Percentiles rank a stretch among this genome's conserved stretches.
phyloP scores from a whole-genome alignment of 2,888 invertebrate species.

The Drosophila neutralis region DNA sequence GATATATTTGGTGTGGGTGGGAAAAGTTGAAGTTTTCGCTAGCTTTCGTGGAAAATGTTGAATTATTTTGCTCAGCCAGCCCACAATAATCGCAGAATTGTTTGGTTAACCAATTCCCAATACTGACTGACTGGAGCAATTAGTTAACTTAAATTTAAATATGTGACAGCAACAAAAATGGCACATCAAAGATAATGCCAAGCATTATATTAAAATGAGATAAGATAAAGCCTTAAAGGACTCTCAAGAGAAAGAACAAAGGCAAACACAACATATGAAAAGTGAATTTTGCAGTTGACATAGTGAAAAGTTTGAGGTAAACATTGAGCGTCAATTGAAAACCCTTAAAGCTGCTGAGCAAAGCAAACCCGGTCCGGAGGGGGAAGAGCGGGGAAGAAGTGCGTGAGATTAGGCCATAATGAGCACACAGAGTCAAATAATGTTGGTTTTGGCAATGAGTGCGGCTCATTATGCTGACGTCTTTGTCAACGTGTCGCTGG shows the following conservation, averaged over 20 bases:
- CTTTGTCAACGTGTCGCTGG: slow-evolving; percentile 32
- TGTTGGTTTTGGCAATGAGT: slow-evolving; percentile 56
- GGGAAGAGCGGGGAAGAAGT: not conserved
- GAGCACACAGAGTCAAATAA: slow-evolving; percentile 54
- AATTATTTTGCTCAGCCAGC: not conserved
- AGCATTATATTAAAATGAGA: not conserved
- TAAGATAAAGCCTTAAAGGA: not conserved
- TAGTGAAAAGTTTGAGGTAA: not conserved
- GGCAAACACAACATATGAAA: not conserved
- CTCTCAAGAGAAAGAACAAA: not conserved
- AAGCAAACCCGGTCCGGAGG: not conserved
- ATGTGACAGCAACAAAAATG: not conserved
- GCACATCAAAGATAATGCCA: not conserved
- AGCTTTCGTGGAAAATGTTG: not conserved
- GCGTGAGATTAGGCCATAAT: slow-evolving; percentile 28
- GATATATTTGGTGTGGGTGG: not conserved
- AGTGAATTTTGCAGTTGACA: not conserved
- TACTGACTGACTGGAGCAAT: not conserved
- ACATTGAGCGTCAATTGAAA: slow-evolving; percentile 16
- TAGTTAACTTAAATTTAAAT: not conserved
- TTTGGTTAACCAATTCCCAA: not conserved
- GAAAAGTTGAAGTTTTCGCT: not conserved
- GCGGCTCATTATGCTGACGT: slow-evolving; percentile 61
- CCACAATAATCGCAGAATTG: not conserved
- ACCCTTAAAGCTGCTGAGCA: not conserved